A percentile compares a stretch with the other conserved stretches of the same genome.
Conservation (phyloP, 2,888 invertebrate genomes). For the Opisthograptis luteolata region DNA sequence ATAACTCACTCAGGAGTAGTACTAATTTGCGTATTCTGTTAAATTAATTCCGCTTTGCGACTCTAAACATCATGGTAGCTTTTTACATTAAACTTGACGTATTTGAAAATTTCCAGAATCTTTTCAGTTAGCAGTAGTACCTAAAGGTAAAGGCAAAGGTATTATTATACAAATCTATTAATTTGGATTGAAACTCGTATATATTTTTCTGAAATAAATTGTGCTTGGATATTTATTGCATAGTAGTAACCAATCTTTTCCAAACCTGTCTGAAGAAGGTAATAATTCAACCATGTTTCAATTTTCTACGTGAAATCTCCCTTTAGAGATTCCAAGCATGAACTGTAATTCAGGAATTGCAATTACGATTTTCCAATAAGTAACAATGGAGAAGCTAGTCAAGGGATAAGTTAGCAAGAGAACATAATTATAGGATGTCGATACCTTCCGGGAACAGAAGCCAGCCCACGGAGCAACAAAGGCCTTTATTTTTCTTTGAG, state of each 20-base stretch:
- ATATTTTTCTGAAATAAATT: too few relatives aligned
- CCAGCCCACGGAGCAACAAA: conserved; percentile 9
- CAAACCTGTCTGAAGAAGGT: too few relatives aligned
- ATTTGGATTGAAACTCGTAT: too few relatives aligned
- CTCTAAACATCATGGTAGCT: not conserved
- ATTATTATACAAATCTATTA: too few relatives aligned
- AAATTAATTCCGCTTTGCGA: not conserved
- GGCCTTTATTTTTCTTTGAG: conserved; percentile 11
- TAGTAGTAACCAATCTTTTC: too few relatives aligned
- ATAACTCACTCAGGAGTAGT: not conserved
- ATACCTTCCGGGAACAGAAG: conserved; percentile 24
- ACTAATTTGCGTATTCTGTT: not conserved
- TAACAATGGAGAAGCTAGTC: conserved; percentile 21
- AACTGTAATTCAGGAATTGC: conserved; percentile 9
- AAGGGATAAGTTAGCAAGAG: conserved; percentile 22
- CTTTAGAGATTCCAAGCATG: not conserved
- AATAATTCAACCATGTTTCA: too few relatives aligned
- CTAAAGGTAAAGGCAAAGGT: too few relatives aligned
- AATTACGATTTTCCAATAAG: conserved; percentile 22
- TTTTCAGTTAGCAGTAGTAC: too few relatives aligned
- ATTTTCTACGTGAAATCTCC: not conserved
- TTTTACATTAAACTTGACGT: not conserved
- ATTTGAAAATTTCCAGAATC: too few relatives aligned
- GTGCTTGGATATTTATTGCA: too few relatives aligned
- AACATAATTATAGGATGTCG: conserved; percentile 31